A percentile compares a stretch with the other conserved stretches of the same genome.
Evolutionary conservation across 2,113 vertebrate genomes (phyloP).

Genomic region (Festucalex cinctus): DNA sequence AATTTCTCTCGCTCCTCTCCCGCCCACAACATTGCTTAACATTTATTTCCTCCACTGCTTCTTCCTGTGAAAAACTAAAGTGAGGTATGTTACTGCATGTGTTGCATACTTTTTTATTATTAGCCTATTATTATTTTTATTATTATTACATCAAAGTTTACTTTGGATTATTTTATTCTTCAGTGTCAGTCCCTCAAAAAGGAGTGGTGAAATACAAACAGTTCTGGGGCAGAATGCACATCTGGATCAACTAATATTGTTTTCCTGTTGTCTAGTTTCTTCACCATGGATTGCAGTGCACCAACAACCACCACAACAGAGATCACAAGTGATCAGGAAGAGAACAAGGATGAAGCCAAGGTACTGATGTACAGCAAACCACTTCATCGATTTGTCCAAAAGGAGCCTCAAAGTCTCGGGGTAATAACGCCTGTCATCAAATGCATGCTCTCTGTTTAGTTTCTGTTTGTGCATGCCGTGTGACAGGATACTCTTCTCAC

Average conservation of each 20-base stretch:
- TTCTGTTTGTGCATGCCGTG: not conserved
- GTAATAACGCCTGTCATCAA: conserved; percentile 40
- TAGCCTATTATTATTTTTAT: too few relatives aligned
- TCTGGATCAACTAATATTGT: conserved; percentile 2
- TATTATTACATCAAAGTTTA: not conserved
- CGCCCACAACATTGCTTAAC: conserved; percentile 19
- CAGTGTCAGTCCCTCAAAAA: not conserved
- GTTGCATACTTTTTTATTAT: not conserved
- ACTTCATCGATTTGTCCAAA: conserved; percentile 55
- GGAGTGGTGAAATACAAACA: not conserved
- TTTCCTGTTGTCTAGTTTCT: conserved; percentile 2
- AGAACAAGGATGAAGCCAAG: conserved; percentile 2
- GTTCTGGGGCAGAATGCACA: not conserved
- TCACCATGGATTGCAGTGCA: conserved; percentile 37
- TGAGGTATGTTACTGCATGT: conserved; percentile 21
- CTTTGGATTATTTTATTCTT: not conserved
- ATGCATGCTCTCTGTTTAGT: not conserved
- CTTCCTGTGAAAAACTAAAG: conserved; percentile 7
- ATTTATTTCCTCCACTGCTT: conserved; percentile 1
- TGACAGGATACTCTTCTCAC: not conserved
- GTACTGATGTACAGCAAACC: conserved; percentile 42
- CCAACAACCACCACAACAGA: conserved; percentile 18
- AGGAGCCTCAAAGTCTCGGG: conserved; percentile 52
- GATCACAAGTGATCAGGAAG: conserved; percentile 1
- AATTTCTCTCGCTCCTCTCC: conserved; percentile 44